These are phyloP conservation scores for Rynchops niger DNA, from an alignment of 2,113 vertebrate genomes.

Conservation along the genomic window DNA sequence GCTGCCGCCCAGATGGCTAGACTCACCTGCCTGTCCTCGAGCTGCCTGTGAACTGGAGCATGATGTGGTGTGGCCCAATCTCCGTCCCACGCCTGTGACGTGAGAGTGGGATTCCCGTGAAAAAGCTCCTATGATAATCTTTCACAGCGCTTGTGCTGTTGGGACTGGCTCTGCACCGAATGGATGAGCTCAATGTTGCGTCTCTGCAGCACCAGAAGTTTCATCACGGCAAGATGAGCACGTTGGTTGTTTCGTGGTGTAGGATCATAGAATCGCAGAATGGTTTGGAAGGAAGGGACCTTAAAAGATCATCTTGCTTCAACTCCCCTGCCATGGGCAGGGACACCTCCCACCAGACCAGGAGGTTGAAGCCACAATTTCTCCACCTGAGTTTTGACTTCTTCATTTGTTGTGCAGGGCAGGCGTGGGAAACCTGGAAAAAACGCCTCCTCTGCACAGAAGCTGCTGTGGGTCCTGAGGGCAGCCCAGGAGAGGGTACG, in stretches of 20 bases:
- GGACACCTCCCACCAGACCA: background rate
- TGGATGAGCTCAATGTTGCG: fast-evolving
- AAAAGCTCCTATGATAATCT: fast-evolving
- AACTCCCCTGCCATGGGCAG: background rate
- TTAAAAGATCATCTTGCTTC: background rate
- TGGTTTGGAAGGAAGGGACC: background rate
- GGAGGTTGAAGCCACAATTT: background rate
- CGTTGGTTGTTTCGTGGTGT: fast-evolving
- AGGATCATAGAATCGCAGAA: background rate
- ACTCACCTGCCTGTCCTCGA: background rate
- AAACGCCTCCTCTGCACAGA: background rate
- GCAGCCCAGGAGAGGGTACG: background rate
- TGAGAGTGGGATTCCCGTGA: background rate
- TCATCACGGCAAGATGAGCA: fast-evolving
- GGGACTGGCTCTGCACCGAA: fast-evolving
- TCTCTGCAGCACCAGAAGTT: background rate
- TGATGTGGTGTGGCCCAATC: background rate
- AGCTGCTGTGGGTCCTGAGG: background rate
- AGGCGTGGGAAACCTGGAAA: background rate
- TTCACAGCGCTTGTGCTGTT: background rate
- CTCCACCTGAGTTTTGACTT: background rate
- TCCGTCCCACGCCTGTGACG: fast-evolving
- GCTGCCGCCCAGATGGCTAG: background rate
- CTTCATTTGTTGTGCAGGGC: background rate
- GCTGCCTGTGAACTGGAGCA: background rate